phyloP scores from a whole-genome alignment of 1,140 invertebrate species.

The Platyscapa corneri region DNA sequence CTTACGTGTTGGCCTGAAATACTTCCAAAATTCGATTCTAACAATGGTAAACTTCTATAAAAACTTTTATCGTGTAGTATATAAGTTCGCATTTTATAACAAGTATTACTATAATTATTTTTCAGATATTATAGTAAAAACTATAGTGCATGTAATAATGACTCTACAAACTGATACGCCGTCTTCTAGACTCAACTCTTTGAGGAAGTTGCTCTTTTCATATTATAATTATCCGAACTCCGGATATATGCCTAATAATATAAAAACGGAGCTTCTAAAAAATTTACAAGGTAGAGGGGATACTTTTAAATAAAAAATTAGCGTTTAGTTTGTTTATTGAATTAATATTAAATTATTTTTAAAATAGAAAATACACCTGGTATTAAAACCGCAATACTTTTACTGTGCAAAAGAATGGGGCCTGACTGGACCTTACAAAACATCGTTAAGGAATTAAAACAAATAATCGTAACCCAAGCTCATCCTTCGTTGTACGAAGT shows the following conservation, averaged over 20 bases:
- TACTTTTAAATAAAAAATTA: too few species aligned
- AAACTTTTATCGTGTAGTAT: constrained; percentile 48
- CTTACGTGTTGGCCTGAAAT: constrained; percentile 69
- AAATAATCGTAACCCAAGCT: constrained; percentile 62
- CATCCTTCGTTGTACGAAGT: constrained; percentile 59
- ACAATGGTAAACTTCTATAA: constrained; percentile 55
- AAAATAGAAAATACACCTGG: constrained; percentile 55
- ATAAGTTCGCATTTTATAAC: constrained; percentile 37
- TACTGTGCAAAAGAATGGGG: constrained; percentile 66
- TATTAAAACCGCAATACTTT: constrained; percentile 60
- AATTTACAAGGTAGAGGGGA: constrained; percentile 57
- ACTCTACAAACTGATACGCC: constrained; percentile 6
- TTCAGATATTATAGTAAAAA: constrained; percentile 64
- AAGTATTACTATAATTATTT: constrained; percentile 44
- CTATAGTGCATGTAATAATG: constrained; percentile 61
- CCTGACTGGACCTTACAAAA: constrained; percentile 62
- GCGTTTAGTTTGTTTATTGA: not conserved
- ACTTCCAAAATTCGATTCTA: constrained; percentile 61
- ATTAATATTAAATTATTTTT: constrained; percentile 40
- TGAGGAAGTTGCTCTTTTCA: constrained; percentile 58
- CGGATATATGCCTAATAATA: constrained; percentile 35
- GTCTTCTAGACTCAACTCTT: constrained; percentile 51
- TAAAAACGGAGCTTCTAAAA: constrained; percentile 56
- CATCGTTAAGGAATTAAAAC: constrained; percentile 62
- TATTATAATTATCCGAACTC: constrained; percentile 63